Percentiles rank a stretch among this genome's conserved stretches.
phyloP scores from a whole-genome alignment of 2,888 invertebrate genomes.

The Rotaria macrura region DNA sequence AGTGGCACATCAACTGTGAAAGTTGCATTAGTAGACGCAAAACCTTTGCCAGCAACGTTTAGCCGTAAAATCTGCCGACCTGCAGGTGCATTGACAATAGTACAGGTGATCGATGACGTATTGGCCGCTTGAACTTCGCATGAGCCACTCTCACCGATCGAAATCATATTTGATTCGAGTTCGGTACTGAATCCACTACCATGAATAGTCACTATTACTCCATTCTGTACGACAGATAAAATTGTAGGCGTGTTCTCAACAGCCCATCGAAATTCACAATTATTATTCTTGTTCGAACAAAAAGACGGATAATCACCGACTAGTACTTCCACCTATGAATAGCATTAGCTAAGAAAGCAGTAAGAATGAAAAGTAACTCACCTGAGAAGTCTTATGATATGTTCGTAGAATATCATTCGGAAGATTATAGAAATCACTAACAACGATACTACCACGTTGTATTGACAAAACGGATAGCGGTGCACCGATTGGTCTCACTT shows the following conservation, averaged over 20 bases:
- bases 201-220: not conserved
- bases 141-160: conserved; percentile 4
- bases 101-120: not conserved
- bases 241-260: not conserved
- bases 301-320: not conserved
- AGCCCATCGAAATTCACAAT: not conserved
- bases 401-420: conserved; percentile 3
- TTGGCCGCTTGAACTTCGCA: not conserved
- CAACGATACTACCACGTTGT: not conserved
- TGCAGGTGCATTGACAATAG: conserved; percentile 6
- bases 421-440: not conserved
- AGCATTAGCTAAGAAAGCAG: too few relatives aligned
- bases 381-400: conserved; percentile 18
- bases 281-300: not conserved
- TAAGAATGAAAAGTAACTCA: not conserved
- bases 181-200: conserved; percentile 24
- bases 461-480: not conserved
- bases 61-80: not conserved
- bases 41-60: conserved; percentile 20
- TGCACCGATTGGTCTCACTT: not conserved
- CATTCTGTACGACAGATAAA: not conserved
- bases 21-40: not conserved
- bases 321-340: not conserved
- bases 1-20: not conserved
- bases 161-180: not conserved